These are phyloP conservation scores for Notodonta ziczac DNA, from an alignment of 2,888 invertebrate genomes.

Conservation along the genomic window DNA sequence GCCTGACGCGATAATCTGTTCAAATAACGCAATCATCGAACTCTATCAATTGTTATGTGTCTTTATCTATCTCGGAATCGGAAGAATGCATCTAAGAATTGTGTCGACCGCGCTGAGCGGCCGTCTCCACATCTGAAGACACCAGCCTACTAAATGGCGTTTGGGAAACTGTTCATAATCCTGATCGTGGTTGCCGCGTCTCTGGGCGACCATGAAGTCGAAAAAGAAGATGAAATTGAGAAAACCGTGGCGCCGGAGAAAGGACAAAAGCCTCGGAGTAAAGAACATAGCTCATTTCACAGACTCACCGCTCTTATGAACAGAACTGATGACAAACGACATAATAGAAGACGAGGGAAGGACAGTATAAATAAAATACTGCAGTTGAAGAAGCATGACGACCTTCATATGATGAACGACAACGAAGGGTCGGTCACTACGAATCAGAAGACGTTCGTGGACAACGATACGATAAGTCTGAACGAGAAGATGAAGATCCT, in stretches of 20 bases:
- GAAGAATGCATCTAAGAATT: conserved; percentile 50
- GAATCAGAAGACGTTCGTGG: conserved; percentile 50
- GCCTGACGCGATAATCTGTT: conserved; percentile 54
- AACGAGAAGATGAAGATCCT: conserved; percentile 68
- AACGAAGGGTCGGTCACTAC: conserved; percentile 67
- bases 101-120: conserved; percentile 47
- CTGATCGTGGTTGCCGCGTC: conserved; percentile 62
- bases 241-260: conserved; percentile 79
- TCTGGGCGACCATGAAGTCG: conserved; percentile 65
- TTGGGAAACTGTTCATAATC: conserved; percentile 56
- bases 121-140: conserved; percentile 54
- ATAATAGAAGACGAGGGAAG: conserved; percentile 49
- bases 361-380: conserved; percentile 58
- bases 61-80: conserved; percentile 39
- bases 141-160: conserved; percentile 71
- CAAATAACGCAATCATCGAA: conserved; percentile 35
- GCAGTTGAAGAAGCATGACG: conserved; percentile 44
- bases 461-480: conserved; percentile 61
- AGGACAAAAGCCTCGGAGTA: conserved; percentile 60
- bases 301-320: conserved; percentile 65
- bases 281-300: conserved; percentile 63
- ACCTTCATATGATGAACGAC: conserved; percentile 69
- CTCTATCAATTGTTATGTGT: conserved; percentile 67
- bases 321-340: conserved; percentile 53
- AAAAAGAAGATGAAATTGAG: conserved; percentile 70